Base-by-base conservation (phyloP, 2,888 invertebrate species). In the Melinaea marsaeus region DNA sequence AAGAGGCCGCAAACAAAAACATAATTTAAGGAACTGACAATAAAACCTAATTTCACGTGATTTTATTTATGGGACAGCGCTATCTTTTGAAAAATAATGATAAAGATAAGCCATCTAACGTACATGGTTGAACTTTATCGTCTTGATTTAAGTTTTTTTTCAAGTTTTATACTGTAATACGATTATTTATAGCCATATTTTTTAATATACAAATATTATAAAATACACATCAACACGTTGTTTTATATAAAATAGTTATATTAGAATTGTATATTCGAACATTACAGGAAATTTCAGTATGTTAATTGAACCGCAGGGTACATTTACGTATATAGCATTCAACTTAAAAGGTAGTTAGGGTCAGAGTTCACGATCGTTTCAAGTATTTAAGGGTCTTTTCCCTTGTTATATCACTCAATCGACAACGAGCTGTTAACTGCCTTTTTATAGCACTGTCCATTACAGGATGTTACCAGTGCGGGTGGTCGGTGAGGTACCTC, bases 11-110 rank as follows among this genome's bases (percentile, higher is more conserved):
- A 75, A 63, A 69, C 69, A 69, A 80, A 75, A 76, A 71, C 63
- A 61, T 55, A 64, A 67, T 75, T 74, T 84, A 83, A 77, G 60
- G 32, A 6, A 57, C 69, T 72, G 45, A 47, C 11, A 48, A 64
- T 77, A 79, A 72, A 72, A 72, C 67, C 76, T 73, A 74, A 60
- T 72, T 72, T 77, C 61, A 62, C 68, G 74, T 74, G 66, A 7
- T 1, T 34, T 55, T 42, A 7, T n/a, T 32, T 13, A 34, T 13
- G 7, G 11, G 32, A 51, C 32, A 42, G 42, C 42, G 42, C 42
- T 42, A 51, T 51, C 51, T 51, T 51, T 51, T 51, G 51, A 51
- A 51, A 51, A 51, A 51, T 51, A 51, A 51, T 51, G 51, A 51
- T 51, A 51, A 51, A 51, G 51, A 51, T 51, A 51, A 51, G 51